Evolutionary conservation across 2,113 vertebrate genomes (phyloP).

Genomic region (Petaurus breviceps): DNA sequence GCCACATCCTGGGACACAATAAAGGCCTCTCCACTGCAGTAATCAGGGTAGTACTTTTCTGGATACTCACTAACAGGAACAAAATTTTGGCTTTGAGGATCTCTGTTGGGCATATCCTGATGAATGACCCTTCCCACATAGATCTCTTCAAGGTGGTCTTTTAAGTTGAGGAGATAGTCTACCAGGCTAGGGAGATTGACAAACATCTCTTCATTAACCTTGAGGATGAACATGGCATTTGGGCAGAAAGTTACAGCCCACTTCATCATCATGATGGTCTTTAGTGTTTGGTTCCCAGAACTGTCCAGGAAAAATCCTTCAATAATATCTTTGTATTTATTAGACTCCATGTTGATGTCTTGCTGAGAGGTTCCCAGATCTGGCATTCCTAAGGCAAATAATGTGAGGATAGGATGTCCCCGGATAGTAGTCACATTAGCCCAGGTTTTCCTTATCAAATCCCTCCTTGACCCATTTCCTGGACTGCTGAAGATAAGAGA

Average conservation of each 20-base stretch:
- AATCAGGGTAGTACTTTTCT: conserved; percentile 88
- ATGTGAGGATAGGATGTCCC: conserved; percentile 78
- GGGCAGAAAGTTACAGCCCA: conserved; percentile 93
- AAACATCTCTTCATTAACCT: conserved; percentile 88
- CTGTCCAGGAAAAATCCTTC: conserved; percentile 86
- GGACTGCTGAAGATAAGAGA: conserved; percentile 87
- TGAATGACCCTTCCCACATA: conserved; percentile 91
- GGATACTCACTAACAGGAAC: conserved; percentile 84
- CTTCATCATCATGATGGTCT: conserved; percentile 84
- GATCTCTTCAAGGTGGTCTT: conserved; percentile 87
- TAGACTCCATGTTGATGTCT: conserved; percentile 83
- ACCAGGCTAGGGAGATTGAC: conserved; percentile 87
- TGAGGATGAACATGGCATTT: conserved; percentile 88
- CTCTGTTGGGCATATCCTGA: conserved; percentile 84
- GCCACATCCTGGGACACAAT: conserved; percentile 92
- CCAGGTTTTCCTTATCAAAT: conserved; percentile 90
- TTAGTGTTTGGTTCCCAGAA: conserved; percentile 81
- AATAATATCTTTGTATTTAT: conserved; percentile 86
- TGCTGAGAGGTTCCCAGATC: conserved; percentile 78
- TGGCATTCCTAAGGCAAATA: conserved; percentile 89
- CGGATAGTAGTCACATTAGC: conserved; percentile 85
- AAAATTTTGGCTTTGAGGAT: conserved; percentile 83
- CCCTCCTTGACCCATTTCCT: conserved; percentile 84
- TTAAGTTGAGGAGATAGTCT: conserved; percentile 87
- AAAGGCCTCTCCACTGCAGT: conserved; percentile 88